Evolutionary conservation across 2,113 vertebrate genomes (phyloP).

Genomic region (Ramphastos sulfuratus): DNA sequence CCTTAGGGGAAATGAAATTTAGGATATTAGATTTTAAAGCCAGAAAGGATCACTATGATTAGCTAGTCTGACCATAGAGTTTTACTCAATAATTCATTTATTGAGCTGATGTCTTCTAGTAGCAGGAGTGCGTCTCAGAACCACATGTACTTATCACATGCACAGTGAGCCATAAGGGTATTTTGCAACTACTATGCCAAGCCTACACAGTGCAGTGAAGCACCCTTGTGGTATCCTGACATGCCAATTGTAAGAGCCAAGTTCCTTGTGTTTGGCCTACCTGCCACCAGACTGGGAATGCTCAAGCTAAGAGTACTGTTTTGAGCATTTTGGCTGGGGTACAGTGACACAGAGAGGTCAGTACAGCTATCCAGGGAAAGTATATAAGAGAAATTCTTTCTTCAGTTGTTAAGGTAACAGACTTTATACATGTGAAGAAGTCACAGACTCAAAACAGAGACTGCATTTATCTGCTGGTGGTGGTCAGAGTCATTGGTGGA

Average conservation of each 20-base stretch:
- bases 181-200: not conserved
- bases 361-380: not conserved
- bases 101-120: not conserved
- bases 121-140: not conserved
- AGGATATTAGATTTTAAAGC: conserved; percentile 35
- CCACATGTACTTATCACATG: not conserved
- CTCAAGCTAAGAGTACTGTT: not conserved
- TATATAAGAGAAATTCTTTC: not conserved
- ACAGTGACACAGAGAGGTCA: not conserved
- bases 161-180: not conserved
- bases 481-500: not conserved
- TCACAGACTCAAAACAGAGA: not conserved
- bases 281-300: not conserved
- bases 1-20: conserved; percentile 33
- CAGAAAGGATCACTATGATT: conserved; percentile 25
- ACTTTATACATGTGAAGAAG: rapidly evolving
- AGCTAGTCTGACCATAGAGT: not conserved
- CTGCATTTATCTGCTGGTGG: not conserved
- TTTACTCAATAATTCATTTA: conserved; percentile 36
- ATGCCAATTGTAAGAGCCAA: not conserved
- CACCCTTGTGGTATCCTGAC: not conserved
- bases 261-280: not conserved
- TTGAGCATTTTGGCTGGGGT: not conserved
- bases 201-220: not conserved
- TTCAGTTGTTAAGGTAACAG: not conserved